These are phyloP conservation scores for Petrophora chlorosata DNA, from an alignment of 2,888 invertebrate species.

Conservation along the genomic window DNA sequence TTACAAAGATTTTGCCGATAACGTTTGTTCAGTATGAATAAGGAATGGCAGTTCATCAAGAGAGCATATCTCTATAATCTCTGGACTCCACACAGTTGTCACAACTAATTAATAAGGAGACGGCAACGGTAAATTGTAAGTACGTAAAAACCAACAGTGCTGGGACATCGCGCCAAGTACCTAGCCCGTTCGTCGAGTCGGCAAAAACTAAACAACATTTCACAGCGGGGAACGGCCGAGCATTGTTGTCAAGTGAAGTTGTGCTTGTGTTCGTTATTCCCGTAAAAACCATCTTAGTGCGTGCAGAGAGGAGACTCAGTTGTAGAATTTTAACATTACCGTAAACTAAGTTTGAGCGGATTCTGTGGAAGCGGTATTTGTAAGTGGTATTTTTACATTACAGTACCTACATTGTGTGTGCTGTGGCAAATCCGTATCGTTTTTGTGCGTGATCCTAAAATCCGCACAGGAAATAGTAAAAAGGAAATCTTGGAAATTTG, in stretches of 20 bases:
- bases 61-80: no score
- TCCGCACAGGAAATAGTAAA: no score
- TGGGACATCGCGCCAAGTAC: background rate
- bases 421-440: no score
- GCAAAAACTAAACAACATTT: conserved; percentile 31
- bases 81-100: background rate
- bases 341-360: no score
- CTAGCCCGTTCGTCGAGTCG: conserved; percentile 15
- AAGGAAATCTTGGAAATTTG: no score
- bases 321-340: conserved; percentile 2
- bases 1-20: conserved; percentile 9
- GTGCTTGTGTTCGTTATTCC: conserved; percentile 41
- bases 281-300: conserved; percentile 47
- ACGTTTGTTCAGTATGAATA: conserved; percentile 1
- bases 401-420: no score
- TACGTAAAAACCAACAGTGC: background rate
- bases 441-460: no score
- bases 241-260: conserved; percentile 34
- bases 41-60: no score
- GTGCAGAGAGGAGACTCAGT: conserved; percentile 31
- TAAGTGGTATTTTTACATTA: no score
- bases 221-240: conserved; percentile 19
- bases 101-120: conserved; percentile 2
- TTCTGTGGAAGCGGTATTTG: background rate
- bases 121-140: conserved; percentile 10